Percentiles rank a stretch among this genome's conserved stretches.
These are phyloP conservation scores for Coptodon bakossiorum DNA, from an alignment of 2,113 vertebrate genomes.

Conservation along the genomic window DNA sequence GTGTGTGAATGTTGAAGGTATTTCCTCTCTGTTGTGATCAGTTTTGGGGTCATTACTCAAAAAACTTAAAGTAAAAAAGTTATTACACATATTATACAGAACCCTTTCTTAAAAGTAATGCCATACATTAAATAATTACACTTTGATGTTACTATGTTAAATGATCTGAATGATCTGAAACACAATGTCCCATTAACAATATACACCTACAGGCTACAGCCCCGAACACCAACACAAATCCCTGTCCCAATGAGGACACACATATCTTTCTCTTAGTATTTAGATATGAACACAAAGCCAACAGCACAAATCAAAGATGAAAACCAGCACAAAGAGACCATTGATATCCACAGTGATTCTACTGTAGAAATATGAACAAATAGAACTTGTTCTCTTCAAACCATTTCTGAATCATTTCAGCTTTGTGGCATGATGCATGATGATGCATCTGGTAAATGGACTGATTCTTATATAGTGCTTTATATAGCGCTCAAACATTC, in stretches of 20 bases:
- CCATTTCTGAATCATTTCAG: not conserved
- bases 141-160: not conserved
- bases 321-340: not conserved
- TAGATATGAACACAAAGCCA: not conserved
- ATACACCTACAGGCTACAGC: not conserved
- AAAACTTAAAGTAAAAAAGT: not conserved
- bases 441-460: not conserved
- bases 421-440: not conserved
- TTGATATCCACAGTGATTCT: not conserved
- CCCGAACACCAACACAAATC: not conserved
- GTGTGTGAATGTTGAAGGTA: not conserved
- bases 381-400: not conserved
- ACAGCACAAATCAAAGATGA: not conserved
- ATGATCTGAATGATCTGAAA: not conserved
- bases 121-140: no score
- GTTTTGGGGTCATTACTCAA: not conserved
- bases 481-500: not conserved
- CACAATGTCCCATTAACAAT: not conserved
- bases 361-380: not conserved
- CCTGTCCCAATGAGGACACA: not conserved
- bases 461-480: not conserved
- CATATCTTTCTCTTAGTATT: not conserved
- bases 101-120: not conserved
- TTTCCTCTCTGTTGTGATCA: not conserved
- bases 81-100: not conserved